Conservation (phyloP, 2,113 vertebrate species). For the Ceyx cyanopectus region DNA sequence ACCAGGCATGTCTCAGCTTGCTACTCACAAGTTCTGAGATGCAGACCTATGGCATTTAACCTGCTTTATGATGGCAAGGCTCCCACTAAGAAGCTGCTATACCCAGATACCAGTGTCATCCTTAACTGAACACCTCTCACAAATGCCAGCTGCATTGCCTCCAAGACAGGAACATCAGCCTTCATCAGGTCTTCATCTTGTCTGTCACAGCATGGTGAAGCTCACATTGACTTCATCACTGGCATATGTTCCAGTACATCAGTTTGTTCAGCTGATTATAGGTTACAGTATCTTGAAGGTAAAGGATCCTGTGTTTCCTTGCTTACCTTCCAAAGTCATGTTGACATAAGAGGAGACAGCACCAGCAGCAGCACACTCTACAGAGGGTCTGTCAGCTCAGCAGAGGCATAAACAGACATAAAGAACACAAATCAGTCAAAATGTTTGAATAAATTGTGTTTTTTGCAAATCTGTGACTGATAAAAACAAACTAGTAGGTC, state of each 20-base stretch:
- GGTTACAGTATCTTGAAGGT: not conserved
- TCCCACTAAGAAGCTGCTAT: not conserved
- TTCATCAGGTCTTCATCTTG: not conserved
- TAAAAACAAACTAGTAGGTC: not conserved
- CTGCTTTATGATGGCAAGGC: not conserved
- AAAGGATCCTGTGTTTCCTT: not conserved
- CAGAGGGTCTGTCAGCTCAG: not conserved
- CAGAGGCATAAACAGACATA: not conserved
- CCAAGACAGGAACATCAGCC: not conserved
- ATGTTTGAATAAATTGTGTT: not conserved
- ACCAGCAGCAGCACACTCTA: not conserved
- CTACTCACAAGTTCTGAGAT: not conserved
- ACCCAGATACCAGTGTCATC: not conserved
- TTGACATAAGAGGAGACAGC: not conserved
- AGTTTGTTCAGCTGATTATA: not conserved
- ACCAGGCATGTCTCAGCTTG: not conserved
- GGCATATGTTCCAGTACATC: conserved; percentile 25
- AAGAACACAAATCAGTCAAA: not conserved
- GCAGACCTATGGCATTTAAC: not conserved
- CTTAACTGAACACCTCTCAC: not conserved
- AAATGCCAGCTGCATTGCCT: not conserved
- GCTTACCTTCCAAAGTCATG: not conserved
- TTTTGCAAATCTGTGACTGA: not conserved
- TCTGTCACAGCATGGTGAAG: not conserved
- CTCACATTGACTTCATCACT: not conserved